Percentiles rank a stretch among this genome's conserved stretches.
These are phyloP conservation scores for Gnatocerus cornutus DNA, from an alignment of 2,888 invertebrate species.

Conservation along the genomic window DNA sequence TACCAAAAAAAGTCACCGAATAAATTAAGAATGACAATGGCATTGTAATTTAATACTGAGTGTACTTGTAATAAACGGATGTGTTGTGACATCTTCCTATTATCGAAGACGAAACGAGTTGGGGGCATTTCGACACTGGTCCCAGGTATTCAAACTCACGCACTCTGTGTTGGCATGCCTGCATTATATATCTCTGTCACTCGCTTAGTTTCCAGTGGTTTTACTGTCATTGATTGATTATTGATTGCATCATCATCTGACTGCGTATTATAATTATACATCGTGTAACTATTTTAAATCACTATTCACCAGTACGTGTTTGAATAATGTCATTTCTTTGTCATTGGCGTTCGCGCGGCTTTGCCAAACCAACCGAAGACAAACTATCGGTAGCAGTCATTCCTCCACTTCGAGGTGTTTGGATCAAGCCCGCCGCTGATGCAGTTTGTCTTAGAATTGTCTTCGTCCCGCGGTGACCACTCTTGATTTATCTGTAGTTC, in stretches of 20 bases:
- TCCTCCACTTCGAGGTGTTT: too few relatives aligned
- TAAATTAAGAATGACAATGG: slow-evolving; percentile 36
- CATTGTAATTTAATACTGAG: slow-evolving; percentile 50
- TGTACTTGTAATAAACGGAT: slow-evolving; percentile 46
- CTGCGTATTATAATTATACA: slow-evolving; percentile 56
- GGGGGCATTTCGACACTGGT: slow-evolving; percentile 53
- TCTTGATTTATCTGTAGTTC: slow-evolving; percentile 56
- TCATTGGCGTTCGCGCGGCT: slow-evolving; percentile 25
- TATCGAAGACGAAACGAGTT: slow-evolving; percentile 48
- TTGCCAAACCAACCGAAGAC: background rate
- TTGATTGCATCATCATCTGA: slow-evolving; percentile 61
- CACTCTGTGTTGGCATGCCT: slow-evolving; percentile 72
- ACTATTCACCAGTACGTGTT: slow-evolving; percentile 57
- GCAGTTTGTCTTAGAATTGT: slow-evolving; percentile 41
- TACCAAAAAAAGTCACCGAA: slow-evolving; percentile 39
- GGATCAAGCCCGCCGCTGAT: slow-evolving; percentile 17
- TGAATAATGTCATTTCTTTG: slow-evolving; percentile 66
- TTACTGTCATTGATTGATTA: slow-evolving; percentile 60
- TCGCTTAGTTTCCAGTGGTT: slow-evolving; percentile 68
- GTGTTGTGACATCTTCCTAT: slow-evolving; percentile 42
- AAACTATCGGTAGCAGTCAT: too few relatives aligned
- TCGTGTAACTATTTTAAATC: slow-evolving; percentile 52
- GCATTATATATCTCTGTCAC: slow-evolving; percentile 69
- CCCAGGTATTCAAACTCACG: slow-evolving; percentile 69
- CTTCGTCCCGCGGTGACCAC: slow-evolving; percentile 53